phyloP scores from a whole-genome alignment of 1,140 invertebrate genomes.

The Arctopsyche grandis region DNA sequence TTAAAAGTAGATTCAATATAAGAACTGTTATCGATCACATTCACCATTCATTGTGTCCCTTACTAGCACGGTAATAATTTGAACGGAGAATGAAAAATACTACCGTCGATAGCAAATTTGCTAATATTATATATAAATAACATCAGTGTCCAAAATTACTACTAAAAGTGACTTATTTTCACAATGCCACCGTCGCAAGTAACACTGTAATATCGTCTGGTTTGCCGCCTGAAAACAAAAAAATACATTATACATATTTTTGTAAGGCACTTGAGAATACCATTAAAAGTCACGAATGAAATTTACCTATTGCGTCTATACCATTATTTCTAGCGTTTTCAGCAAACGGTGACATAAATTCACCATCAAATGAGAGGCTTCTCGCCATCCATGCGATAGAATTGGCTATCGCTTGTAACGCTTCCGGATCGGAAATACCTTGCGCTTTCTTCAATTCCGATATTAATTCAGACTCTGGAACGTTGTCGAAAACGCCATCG shows the following conservation, averaged over 20 bases:
- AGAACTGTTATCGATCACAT: background rate
- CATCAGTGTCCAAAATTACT: slow-evolving; percentile 15
- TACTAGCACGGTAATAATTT: background rate
- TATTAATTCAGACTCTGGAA: slow-evolving; percentile 89
- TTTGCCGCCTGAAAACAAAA: slow-evolving; percentile 85
- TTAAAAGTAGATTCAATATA: background rate
- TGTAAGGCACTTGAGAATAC: background rate
- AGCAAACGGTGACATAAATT: slow-evolving; percentile 96
- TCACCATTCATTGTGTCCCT: background rate
- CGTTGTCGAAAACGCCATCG: slow-evolving; percentile 98
- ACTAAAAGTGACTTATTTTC: slow-evolving; percentile 59
- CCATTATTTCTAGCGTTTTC: slow-evolving; percentile 91
- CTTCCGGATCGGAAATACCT: slow-evolving; percentile 69
- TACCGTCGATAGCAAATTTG: background rate
- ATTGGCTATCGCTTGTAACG: slow-evolving; percentile 91
- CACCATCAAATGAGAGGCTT: slow-evolving; percentile 90
- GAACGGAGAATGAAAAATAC: background rate
- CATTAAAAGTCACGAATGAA: background rate
- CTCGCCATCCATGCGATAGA: slow-evolving; percentile 94
- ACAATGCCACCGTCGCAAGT: slow-evolving; percentile 87
- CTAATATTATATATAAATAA: slow-evolving; percentile 26
- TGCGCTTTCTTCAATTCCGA: slow-evolving; percentile 76
- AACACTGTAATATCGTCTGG: slow-evolving; percentile 98
- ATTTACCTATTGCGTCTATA: slow-evolving; percentile 88
- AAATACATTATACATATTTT: slow-evolving; percentile 49